Evolutionary conservation across 2,888 invertebrate genomes (phyloP), one percentile per base, ranked within the genome.

Genomic region (Noctua janthe): DNA sequence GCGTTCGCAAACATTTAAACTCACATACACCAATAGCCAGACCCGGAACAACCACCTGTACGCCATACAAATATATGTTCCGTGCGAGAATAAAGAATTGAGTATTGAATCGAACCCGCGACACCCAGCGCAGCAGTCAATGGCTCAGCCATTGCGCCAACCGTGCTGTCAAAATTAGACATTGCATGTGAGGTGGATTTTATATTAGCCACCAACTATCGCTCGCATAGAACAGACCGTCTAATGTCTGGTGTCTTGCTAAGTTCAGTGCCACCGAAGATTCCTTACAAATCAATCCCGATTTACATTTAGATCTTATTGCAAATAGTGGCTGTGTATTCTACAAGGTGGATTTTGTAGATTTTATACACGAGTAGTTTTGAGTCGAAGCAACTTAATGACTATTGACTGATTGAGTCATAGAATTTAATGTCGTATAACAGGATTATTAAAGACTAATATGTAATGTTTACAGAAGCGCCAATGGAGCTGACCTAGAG

Each of bases 401-500:
- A 17, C 15, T n/a, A 62, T 64, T 64, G 13, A 10, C n/a, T 39
- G 43, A 51, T 76, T 43, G 17, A 43, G 29, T 51, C 20, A 51
- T 13, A 69, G 17, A 66, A 81, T 35, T 51, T 5, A 49, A 71
- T 56, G 47, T 54, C 23, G 20, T 67, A 43, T n/a, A 47, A 54
- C 39, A 80, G 39, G 29, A 47, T 62, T 51, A 47, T 23, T 64
- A 59, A 80, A 66, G n/a, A 29, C 35, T 17, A 29, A 3, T 29
- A 47, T 54, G 1, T 78, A 56, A 64, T 85, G 49, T 83, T 92
- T 92, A n/a, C 93, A 97, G 97, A 86, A 96, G 96, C 81, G 96
- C 97, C 2, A 97, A 97, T 90, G 97, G 97, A 2, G 96, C 97
- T 84, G 94, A 96, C 13, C 93, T 98, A 90, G 97, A 97, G 92